Conservation (phyloP, 2,797 vertebrate genomes). For the Labroides dimidiatus region DNA sequence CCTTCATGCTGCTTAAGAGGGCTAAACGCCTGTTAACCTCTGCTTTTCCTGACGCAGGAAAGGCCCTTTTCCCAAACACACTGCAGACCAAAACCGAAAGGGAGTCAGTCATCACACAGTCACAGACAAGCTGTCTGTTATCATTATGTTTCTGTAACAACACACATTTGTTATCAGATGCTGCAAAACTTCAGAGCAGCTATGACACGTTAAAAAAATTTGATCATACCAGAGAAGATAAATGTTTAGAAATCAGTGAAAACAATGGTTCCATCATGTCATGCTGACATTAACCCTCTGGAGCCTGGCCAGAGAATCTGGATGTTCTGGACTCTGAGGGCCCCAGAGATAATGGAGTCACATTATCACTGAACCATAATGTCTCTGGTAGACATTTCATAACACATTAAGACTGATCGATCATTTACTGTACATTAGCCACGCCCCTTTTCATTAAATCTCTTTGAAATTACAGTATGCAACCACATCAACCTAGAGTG, state of each 20-base stretch:
- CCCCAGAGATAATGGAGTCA: slow-evolving; percentile 61
- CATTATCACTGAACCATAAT: slow-evolving; percentile 60
- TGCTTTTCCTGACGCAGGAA: slow-evolving; percentile 62
- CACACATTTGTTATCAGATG: slow-evolving; percentile 17
- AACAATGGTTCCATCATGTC: slow-evolving; percentile 60
- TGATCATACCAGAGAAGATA: slow-evolving; percentile 50
- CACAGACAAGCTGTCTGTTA: slow-evolving; percentile 18
- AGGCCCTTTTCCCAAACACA: slow-evolving; percentile 46
- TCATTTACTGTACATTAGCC: slow-evolving; percentile 18
- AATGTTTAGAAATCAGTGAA: slow-evolving; percentile 66
- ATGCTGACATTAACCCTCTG: slow-evolving; percentile 66
- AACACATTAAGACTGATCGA: too few species aligned
- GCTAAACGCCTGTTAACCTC: slow-evolving; percentile 68
- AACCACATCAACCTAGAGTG: too few species aligned
- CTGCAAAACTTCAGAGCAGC: slow-evolving; percentile 33
- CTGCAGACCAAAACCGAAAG: slow-evolving; percentile 29
- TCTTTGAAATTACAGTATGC: slow-evolving; percentile 29
- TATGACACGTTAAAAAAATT: slow-evolving; percentile 33
- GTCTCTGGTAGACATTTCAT: slow-evolving; percentile 44
- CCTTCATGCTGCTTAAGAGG: slow-evolving; percentile 55
- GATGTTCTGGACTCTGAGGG: slow-evolving; percentile 51
- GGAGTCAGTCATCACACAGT: slow-evolving; percentile 16
- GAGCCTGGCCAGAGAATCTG: slow-evolving; percentile 54
- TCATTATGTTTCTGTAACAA: slow-evolving; percentile 25
- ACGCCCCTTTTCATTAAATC: slow-evolving; percentile 45